A percentile compares a stretch with the other conserved stretches of the same genome.
Evolutionary conservation across 2,888 invertebrate species (phyloP).

Genomic region (Terebella lapidaria): DNA sequence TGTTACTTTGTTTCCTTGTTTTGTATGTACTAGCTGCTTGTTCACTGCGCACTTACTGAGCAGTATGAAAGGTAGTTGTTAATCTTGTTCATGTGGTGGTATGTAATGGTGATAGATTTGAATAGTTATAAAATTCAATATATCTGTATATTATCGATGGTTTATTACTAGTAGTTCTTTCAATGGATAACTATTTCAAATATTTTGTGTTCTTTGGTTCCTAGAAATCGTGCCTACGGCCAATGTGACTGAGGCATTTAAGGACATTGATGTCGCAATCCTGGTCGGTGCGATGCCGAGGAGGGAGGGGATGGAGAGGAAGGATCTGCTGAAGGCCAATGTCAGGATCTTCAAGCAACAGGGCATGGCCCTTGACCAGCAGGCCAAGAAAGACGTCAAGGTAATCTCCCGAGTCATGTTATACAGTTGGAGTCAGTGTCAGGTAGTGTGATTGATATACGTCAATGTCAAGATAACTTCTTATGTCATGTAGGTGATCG

Average conservation of each 20-base stretch:
- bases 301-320: constrained; percentile 96
- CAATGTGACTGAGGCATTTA: constrained; percentile 86
- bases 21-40: too few species aligned
- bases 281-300: constrained; percentile 98
- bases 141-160: too few species aligned
- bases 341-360: constrained; percentile 97
- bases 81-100: too few species aligned
- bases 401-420: constrained; percentile 38
- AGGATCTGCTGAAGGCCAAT: constrained; percentile 93
- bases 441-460: neutral
- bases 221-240: constrained; percentile 76
- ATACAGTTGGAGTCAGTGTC: neutral
- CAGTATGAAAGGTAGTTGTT: too few species aligned
- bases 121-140: too few species aligned
- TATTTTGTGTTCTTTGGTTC: too few species aligned
- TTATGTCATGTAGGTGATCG: constrained; percentile 62
- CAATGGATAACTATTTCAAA: too few species aligned
- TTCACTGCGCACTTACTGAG: too few species aligned
- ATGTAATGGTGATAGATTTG: too few species aligned
- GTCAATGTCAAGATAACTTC: too few species aligned
- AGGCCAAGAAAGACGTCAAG: constrained; percentile 87
- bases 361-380: constrained; percentile 85
- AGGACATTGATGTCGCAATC: constrained; percentile 91
- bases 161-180: too few species aligned
- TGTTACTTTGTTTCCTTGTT: constrained; percentile 51